phyloP scores from a whole-genome alignment of 2,888 invertebrate species.

The Hanleya hanleyi region DNA sequence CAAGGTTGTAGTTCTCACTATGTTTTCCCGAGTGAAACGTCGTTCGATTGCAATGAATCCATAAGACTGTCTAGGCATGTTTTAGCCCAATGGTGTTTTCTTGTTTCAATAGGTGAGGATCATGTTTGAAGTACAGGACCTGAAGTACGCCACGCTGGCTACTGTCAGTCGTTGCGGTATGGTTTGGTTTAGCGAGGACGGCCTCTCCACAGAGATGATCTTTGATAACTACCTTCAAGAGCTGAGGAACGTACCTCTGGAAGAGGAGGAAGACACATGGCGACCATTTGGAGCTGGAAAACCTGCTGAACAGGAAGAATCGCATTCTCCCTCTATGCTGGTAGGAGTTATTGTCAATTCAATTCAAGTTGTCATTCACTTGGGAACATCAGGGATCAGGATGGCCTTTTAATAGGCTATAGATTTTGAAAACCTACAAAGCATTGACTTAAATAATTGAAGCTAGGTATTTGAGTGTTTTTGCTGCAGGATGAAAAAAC shows the following conservation, averaged over 20 bases:
- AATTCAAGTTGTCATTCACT: too few relatives aligned
- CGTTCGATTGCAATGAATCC: too few relatives aligned
- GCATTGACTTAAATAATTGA: too few relatives aligned
- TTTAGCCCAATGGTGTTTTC: too few relatives aligned
- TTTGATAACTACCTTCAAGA: conserved; percentile 95
- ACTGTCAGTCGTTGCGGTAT: conserved; percentile 99
- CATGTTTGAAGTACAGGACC: conserved; percentile 87
- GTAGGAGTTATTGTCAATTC: conserved; percentile 34
- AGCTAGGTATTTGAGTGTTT: too few relatives aligned
- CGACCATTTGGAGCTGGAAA: conserved; percentile 27
- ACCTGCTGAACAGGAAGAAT: conserved; percentile 58
- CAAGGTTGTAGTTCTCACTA: too few relatives aligned
- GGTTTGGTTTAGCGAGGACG: conserved; percentile 99
- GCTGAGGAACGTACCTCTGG: conserved; percentile 79
- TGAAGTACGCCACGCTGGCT: conserved; percentile 98
- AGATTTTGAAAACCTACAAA: too few relatives aligned
- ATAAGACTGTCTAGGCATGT: too few relatives aligned
- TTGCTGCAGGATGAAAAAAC: too few relatives aligned
- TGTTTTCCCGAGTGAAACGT: too few relatives aligned
- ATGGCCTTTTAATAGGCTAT: too few relatives aligned
- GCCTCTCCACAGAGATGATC: conserved; percentile 98
- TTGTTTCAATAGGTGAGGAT: conserved; percentile 73
- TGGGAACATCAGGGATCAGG: too few relatives aligned
- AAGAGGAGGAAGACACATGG: conserved; percentile 65
- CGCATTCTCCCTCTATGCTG: conserved; percentile 65